phyloP scores from a whole-genome alignment of 2,888 invertebrate genomes.

The Diarsia dahlii region DNA sequence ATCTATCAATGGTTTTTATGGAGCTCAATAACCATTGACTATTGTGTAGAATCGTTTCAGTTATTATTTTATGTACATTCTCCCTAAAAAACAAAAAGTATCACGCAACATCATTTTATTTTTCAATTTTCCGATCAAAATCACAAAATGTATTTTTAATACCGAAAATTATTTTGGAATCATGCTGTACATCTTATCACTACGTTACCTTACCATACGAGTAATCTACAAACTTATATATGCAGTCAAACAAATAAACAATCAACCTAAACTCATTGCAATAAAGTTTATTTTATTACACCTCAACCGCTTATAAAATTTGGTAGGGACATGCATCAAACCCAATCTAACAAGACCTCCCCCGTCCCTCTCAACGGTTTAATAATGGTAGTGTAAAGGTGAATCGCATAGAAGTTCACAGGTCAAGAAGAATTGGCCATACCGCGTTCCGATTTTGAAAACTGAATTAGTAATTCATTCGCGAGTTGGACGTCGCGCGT shows the following conservation, averaged over 20 bases:
- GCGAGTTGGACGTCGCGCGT: conserved; percentile 75
- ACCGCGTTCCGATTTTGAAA: conserved; percentile 84
- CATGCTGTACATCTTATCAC: conserved; percentile 87
- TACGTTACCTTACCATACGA: conserved; percentile 80
- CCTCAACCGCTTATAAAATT: conserved; percentile 41
- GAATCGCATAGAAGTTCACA: conserved; percentile 66
- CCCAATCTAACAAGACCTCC: conserved; percentile 72
- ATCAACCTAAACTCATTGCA: conserved; percentile 8
- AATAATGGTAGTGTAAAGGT: conserved; percentile 55
- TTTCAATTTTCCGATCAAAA: neutral
- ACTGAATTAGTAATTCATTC: conserved; percentile 86
- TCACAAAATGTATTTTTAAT: conserved; percentile 27
- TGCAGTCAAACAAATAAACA: conserved; percentile 43
- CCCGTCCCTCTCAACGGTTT: conserved; percentile 58
- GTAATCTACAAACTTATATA: conserved; percentile 77
- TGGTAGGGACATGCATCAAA: conserved; percentile 64
- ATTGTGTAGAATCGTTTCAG: neutral
- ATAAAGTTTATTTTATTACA: conserved; percentile 62
- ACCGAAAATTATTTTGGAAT: conserved; percentile 38
- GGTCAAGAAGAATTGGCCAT: conserved; percentile 72
- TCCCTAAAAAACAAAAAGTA: neutral
- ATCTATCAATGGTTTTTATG: no score
- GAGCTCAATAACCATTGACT: neutral
- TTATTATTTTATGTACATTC: neutral
- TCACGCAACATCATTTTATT: neutral